Conservation (phyloP, 53 echinoderm and acorn worm genomes). For the Temnopleurus reevesii region DNA sequence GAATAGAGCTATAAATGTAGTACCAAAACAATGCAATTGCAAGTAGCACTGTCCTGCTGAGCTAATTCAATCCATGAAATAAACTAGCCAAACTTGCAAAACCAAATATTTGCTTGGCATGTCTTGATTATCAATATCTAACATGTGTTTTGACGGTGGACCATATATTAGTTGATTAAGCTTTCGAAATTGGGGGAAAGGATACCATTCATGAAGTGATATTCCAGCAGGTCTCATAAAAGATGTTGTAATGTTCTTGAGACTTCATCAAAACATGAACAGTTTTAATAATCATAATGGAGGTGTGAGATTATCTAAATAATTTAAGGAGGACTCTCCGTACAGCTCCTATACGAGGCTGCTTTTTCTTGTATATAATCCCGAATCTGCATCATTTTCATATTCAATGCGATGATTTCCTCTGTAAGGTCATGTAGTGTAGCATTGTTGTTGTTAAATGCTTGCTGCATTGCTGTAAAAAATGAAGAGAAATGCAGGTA, state of each 20-base stretch:
- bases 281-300: no score
- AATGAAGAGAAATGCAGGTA: neutral
- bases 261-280: neutral
- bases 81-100: neutral
- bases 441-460: constrained; percentile 69
- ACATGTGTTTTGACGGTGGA: neutral
- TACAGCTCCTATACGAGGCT: constrained; percentile 70
- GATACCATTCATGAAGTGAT: no score
- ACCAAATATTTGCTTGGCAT: neutral
- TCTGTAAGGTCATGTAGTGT: constrained; percentile 71
- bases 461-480: constrained; percentile 67
- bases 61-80: neutral
- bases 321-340: constrained; percentile 24
- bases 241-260: neutral
- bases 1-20: neutral
- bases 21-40: neutral
- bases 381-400: constrained; percentile 68
- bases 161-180: neutral
- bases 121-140: neutral
- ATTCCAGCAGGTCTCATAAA: no score
- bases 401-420: constrained; percentile 68
- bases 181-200: neutral
- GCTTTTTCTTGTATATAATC: constrained; percentile 66
- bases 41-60: neutral
- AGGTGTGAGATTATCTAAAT: neutral